phyloP scores from a whole-genome alignment of 2,797 vertebrate genomes.

The Emys orbicularis region DNA sequence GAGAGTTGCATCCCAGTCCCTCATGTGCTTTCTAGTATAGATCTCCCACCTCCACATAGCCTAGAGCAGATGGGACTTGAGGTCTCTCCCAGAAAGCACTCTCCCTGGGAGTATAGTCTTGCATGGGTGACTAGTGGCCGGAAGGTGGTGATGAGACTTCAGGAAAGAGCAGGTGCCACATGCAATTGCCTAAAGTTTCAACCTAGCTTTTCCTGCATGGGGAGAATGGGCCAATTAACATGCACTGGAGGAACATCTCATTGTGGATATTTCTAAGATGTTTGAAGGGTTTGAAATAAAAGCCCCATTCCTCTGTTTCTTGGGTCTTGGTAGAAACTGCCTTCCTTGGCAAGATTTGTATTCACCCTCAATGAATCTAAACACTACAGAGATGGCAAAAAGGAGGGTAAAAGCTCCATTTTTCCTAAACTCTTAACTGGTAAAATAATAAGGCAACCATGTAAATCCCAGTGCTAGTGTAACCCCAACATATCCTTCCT shows the following conservation, averaged over 20 bases:
- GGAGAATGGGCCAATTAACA: not conserved
- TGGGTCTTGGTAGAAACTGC: not conserved
- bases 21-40: not conserved
- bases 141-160: conserved; percentile 15
- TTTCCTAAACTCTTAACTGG: not conserved
- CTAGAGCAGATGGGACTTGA: not conserved
- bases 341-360: not conserved
- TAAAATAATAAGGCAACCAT: not conserved
- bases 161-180: not conserved
- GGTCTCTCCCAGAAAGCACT: not conserved
- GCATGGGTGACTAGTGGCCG: not conserved
- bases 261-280: not conserved
- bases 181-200: not conserved
- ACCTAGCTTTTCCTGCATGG: not conserved
- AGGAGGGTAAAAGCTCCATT: not conserved
- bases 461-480: not conserved
- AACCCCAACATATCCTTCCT: not conserved
- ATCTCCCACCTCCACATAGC: not conserved
- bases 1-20: not conserved
- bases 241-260: not conserved
- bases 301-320: not conserved
- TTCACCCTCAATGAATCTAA: not conserved
- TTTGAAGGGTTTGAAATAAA: conserved; percentile 21
- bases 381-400: not conserved
- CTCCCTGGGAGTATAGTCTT: not conserved